Percentiles rank a stretch among this genome's conserved stretches.
Conservation (phyloP, 1,140 invertebrate genomes). For the Mercenaria mercenaria region DNA sequence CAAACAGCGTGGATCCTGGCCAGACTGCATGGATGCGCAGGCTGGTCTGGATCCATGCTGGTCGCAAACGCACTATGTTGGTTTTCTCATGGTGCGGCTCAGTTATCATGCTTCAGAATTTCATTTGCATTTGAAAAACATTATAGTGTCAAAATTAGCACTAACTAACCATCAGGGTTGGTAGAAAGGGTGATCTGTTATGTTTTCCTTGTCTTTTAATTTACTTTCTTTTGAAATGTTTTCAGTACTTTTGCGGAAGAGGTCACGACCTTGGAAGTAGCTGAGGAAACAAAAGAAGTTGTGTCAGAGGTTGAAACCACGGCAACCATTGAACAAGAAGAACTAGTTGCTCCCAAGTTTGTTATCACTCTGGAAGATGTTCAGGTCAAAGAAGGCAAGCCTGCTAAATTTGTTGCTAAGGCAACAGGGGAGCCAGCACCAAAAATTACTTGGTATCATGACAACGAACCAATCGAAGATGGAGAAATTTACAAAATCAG, state of each 20-base stretch:
- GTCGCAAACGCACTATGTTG: no score
- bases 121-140: no score
- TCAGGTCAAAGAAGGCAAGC: slow-evolving; percentile 91
- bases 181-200: no score
- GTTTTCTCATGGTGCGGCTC: no score
- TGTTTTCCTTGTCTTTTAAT: background rate
- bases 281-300: slow-evolving; percentile 54
- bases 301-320: slow-evolving; percentile 33
- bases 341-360: slow-evolving; percentile 77
- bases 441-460: slow-evolving; percentile 86
- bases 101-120: no score
- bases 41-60: no score
- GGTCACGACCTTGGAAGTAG: slow-evolving; percentile 63
- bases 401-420: slow-evolving; percentile 96
- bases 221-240: slow-evolving; percentile 1
- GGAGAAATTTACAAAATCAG: slow-evolving; percentile 78
- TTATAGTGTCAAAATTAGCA: no score
- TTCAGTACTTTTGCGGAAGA: slow-evolving; percentile 80
- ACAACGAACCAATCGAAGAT: slow-evolving; percentile 89
- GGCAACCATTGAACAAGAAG: slow-evolving; percentile 52
- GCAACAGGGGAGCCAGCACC: slow-evolving; percentile 89
- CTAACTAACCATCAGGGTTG: no score
- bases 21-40: no score
- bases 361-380: slow-evolving; percentile 76
- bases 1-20: no score